phyloP scores from a whole-genome alignment of 2,888 invertebrate species.

The Baronia brevicornis region DNA sequence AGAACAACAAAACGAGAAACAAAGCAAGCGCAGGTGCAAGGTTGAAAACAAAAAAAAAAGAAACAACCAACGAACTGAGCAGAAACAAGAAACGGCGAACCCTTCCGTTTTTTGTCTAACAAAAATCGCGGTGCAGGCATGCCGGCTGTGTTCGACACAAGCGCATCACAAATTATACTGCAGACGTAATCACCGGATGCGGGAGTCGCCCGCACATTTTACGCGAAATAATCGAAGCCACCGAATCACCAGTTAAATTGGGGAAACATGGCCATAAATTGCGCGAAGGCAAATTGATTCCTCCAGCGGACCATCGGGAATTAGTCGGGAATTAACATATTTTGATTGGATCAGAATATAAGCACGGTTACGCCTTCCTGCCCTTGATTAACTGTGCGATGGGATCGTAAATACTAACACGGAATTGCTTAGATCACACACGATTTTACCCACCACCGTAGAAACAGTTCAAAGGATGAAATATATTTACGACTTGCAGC shows the following conservation, averaged over 20 bases:
- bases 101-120: slow-evolving; percentile 67
- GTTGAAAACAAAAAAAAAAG: slow-evolving; percentile 51
- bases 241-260: slow-evolving; percentile 75
- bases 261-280: slow-evolving; percentile 67
- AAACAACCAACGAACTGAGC: slow-evolving; percentile 42
- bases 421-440: slow-evolving; percentile 39
- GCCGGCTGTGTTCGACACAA: slow-evolving; percentile 46
- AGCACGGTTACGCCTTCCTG: slow-evolving; percentile 54
- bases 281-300: slow-evolving; percentile 64
- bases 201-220: slow-evolving; percentile 71
- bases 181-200: slow-evolving; percentile 72
- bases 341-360: slow-evolving; percentile 65
- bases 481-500: slow-evolving; percentile 29
- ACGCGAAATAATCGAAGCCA: slow-evolving; percentile 73
- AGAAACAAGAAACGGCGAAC: slow-evolving; percentile 28
- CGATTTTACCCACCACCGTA: slow-evolving; percentile 36
- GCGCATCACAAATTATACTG: slow-evolving; percentile 70
- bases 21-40: slow-evolving; percentile 66
- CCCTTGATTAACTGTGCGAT: slow-evolving; percentile 54
- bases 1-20: slow-evolving; percentile 42
- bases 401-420: slow-evolving; percentile 46
- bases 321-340: slow-evolving; percentile 54
- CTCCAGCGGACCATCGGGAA: slow-evolving; percentile 40
- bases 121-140: slow-evolving; percentile 59
- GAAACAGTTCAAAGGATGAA: slow-evolving; percentile 23